Base-by-base conservation (phyloP, 2,113 vertebrate species). In the Tychaedon coryphoeus region DNA sequence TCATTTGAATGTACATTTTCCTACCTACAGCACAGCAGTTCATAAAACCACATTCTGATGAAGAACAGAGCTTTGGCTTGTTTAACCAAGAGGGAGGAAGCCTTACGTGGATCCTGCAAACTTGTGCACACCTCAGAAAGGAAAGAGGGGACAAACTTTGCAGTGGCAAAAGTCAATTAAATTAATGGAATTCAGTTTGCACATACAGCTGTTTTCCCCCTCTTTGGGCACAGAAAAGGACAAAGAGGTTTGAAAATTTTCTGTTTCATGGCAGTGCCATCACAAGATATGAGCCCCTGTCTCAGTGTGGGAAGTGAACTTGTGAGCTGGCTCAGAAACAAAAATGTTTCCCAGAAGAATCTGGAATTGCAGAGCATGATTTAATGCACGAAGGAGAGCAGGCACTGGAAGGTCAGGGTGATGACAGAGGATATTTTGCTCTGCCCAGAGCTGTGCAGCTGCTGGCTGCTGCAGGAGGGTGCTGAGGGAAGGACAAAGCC, bases 391-490 rank as follows among this genome's bases (percentile, higher is more conserved):
- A 20, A 74, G 19, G 53, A 76, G 76, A 61, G 56, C 69, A 67
- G 60, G 80, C 65, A 31, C 34, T 29, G 76, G 60, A 74, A 81
- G 91, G 83, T 86, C 69, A 81, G 23, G 0, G 0, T 65, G 64
- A n/a, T 75, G 86, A 42, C n/a, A 66, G 92, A 11, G 74, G 67
- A 80, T 66, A 82, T 72, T 62, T 96, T 77, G n/a, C 45, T 95
- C 33, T 76, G 65, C 91, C 93, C 12, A 24, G 13, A 85, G 71
- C 72, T 71, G 47, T 84, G 86, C 96, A 96, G 95, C 90, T 95
- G 90, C 83, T 92, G 78, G 82, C 78, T 89, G 64, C 8, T 95
- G 92, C 28, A 56, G 80, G 51, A 81, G 40, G 51, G 26, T 57
- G 29, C 9, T 54, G 72, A 14, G 38, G 51, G 33, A 22, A 57